These are phyloP conservation scores for Octonoba sinensis DNA, from an alignment of 2,888 invertebrate genomes.

Conservation along the genomic window DNA sequence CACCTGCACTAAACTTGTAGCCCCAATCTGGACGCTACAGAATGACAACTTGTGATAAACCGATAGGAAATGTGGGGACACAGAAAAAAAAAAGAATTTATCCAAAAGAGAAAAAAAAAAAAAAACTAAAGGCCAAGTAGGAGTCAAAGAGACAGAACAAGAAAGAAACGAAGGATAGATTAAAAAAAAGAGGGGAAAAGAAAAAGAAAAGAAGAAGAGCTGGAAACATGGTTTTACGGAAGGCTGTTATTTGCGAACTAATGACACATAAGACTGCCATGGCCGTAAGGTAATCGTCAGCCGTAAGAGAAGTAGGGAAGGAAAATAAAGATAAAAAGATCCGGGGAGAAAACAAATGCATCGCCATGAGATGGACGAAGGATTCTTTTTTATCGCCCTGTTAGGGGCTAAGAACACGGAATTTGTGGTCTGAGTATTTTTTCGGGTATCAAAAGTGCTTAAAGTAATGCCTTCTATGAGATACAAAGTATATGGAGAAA, in stretches of 20 bases:
- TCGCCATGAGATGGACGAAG: too few species aligned
- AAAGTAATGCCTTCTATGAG: too few species aligned
- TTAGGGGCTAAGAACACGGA: too few species aligned
- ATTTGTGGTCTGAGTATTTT: too few species aligned
- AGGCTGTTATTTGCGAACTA: conserved; percentile 55
- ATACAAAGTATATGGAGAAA: too few species aligned
- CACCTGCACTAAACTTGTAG: conserved; percentile 12
- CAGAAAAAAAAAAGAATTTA: not conserved
- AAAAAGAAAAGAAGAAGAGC: conserved; percentile 10
- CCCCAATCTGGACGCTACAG: too few species aligned
- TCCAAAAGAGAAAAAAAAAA: not conserved
- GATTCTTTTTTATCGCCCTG: too few species aligned
- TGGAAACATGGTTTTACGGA: conserved; percentile 30
- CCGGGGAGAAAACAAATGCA: not conserved
- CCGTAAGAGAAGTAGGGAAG: conserved; percentile 1
- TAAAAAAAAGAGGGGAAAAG: not conserved
- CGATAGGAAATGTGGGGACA: not conserved
- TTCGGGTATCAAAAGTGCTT: too few species aligned
- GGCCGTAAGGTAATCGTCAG: conserved; percentile 35
- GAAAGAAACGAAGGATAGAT: conserved; percentile 6
- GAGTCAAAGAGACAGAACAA: not conserved
- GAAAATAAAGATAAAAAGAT: conserved; percentile 11
- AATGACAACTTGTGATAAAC: too few species aligned
- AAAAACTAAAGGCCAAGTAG: not conserved
- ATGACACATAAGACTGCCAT: conserved; percentile 41